phyloP scores from a whole-genome alignment of 2,113 vertebrate species.

The Numida meleagris region DNA sequence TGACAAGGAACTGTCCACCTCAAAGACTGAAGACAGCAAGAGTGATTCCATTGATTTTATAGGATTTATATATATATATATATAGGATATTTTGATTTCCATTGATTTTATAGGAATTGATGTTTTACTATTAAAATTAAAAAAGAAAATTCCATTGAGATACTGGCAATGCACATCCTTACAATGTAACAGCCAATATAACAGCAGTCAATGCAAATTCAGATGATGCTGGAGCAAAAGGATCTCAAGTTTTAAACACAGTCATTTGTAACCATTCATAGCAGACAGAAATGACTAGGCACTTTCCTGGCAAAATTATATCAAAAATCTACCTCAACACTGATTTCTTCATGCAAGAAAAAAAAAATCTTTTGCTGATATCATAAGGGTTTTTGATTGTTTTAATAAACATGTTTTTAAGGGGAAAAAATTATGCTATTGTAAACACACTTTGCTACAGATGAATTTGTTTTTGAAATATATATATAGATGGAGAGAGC shows the following conservation, averaged over 20 bases:
- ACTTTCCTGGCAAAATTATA: background rate
- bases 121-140: background rate
- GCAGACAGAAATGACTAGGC: background rate
- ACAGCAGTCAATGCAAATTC: background rate
- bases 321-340: background rate
- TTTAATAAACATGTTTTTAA: background rate
- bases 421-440: background rate
- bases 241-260: background rate
- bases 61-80: background rate
- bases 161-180: accelerated
- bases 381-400: accelerated
- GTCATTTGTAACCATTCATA: background rate
- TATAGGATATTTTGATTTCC: no score
- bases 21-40: background rate
- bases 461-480: background rate
- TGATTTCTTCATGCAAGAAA: background rate
- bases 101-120: background rate
- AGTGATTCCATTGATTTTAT: background rate
- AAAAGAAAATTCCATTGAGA: background rate
- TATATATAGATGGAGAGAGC: background rate
- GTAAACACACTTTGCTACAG: background rate
- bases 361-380: background rate
- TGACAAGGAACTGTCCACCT: background rate
- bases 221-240: background rate
- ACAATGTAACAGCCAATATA: background rate